phyloP scores from a whole-genome alignment of 2,113 vertebrate species.

The Istiophorus platypterus region DNA sequence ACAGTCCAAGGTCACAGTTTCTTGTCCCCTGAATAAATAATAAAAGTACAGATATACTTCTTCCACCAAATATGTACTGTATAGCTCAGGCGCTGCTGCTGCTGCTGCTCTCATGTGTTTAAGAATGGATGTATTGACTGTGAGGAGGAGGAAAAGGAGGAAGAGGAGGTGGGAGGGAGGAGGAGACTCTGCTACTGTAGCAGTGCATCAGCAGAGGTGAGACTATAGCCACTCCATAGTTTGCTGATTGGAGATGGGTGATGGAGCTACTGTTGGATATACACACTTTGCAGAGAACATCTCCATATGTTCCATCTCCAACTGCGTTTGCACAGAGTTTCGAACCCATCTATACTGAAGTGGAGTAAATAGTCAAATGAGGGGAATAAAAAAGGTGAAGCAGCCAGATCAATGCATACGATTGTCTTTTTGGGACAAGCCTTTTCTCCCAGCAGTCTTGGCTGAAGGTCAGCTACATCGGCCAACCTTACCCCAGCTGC shows the following conservation, averaged over 20 bases:
- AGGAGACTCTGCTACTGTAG: constrained; percentile 67
- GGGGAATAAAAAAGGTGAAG: neutral
- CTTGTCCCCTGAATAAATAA: neutral
- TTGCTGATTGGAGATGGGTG: constrained; percentile 38
- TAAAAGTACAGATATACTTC: neutral
- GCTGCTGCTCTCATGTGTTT: constrained; percentile 66
- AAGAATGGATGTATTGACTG: constrained; percentile 77
- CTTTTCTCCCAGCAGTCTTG: neutral
- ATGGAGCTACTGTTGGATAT: constrained; percentile 22
- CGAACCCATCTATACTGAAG: constrained; percentile 3
- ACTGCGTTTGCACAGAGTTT: neutral
- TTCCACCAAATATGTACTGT: constrained; percentile 35
- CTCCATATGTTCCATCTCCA: constrained; percentile 19
- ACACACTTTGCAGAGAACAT: constrained; percentile 20
- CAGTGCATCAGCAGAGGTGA: constrained; percentile 79
- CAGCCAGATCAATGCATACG: constrained; percentile 36
- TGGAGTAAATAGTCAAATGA: neutral
- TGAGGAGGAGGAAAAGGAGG: constrained; percentile 31
- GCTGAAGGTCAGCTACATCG: constrained; percentile 52
- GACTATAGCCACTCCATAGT: constrained; percentile 64
- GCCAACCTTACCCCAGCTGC: constrained; percentile 60
- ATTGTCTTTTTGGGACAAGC: neutral
- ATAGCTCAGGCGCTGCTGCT: constrained; percentile 58
- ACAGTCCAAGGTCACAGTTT: neutral
- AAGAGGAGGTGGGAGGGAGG: constrained; percentile 14